phyloP scores from a whole-genome alignment of 2,113 vertebrate genomes.

The Dipodomys stephensi region DNA sequence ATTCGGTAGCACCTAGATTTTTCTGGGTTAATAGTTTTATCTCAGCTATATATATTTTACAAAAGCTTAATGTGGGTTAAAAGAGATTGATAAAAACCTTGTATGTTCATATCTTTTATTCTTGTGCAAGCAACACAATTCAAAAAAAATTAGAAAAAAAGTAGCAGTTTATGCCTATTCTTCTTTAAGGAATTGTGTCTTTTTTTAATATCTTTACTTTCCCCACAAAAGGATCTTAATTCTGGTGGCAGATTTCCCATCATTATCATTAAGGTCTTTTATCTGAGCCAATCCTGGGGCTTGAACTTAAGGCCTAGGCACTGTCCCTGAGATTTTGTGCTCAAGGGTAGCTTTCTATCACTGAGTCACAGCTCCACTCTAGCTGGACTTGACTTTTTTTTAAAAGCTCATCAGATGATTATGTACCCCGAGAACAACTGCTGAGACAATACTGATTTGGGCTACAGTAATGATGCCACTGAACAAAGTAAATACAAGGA shows the following conservation, averaged over 20 bases:
- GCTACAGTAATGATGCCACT: background rate
- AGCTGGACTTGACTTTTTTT: background rate
- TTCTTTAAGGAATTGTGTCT: background rate
- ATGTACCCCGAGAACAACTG: background rate
- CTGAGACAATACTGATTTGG: background rate
- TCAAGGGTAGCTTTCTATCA: no score
- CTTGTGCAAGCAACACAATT: conserved; percentile 1
- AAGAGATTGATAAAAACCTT: conserved; percentile 19
- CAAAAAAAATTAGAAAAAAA: no score
- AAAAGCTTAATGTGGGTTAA: conserved; percentile 49
- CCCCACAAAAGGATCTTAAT: background rate
- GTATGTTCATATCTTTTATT: background rate
- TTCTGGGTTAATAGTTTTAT: conserved; percentile 10
- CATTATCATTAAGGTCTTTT: background rate
- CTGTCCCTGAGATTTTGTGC: no score
- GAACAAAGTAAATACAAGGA: conserved; percentile 7
- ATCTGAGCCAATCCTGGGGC: no score
- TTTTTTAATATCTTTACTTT: background rate
- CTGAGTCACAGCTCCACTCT: no score
- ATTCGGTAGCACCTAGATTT: conserved; percentile 23
- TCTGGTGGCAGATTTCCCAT: conserved; percentile 25
- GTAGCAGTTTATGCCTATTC: background rate
- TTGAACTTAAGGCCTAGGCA: no score
- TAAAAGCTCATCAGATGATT: background rate
- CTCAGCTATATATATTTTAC: background rate